A percentile compares a stretch with the other conserved stretches of the same genome.
These are phyloP conservation scores for Ceratosolen solmsi DNA, from an alignment of 1,140 invertebrate genomes.

Conservation along the genomic window DNA sequence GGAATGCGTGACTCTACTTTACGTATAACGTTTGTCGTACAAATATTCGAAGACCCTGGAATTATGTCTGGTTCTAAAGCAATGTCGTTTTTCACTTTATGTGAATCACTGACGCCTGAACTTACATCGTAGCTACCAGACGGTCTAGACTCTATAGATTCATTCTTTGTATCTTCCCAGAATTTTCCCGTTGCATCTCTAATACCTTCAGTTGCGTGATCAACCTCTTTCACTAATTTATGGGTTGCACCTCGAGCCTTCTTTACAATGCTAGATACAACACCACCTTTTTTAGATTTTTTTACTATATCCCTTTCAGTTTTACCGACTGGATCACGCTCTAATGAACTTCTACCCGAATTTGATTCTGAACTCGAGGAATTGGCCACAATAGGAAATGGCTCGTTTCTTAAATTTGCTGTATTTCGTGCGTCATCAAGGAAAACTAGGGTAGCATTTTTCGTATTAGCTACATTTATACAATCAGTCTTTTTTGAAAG, in stretches of 20 bases:
- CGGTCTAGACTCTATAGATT: constrained; percentile 58
- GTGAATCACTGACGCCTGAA: constrained; percentile 46
- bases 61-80: constrained; percentile 54
- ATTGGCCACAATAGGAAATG: constrained; percentile 7
- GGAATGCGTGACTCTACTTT: constrained; percentile 66
- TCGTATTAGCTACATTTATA: constrained; percentile 44
- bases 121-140: constrained; percentile 61
- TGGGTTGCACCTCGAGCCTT: constrained; percentile 67
- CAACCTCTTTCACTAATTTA: constrained; percentile 69
- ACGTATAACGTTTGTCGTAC: constrained; percentile 44
- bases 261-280: constrained; percentile 60
- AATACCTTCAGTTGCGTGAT: constrained; percentile 62
- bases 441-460: constrained; percentile 52
- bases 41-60: constrained; percentile 56
- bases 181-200: constrained; percentile 64
- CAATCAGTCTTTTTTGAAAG: constrained; percentile 35
- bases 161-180: constrained; percentile 68
- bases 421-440: constrained; percentile 53
- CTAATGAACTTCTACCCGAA: constrained; percentile 51
- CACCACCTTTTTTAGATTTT: constrained; percentile 58
- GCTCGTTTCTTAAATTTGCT: neutral
- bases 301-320: constrained; percentile 50
- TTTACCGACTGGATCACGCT: constrained; percentile 51
- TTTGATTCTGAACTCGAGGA: constrained; percentile 45
- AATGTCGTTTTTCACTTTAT: constrained; percentile 52